Evolutionary conservation across 2,888 invertebrate genomes (phyloP), one percentile per base, ranked within the genome.

Genomic region (Agonum fuliginosum): DNA sequence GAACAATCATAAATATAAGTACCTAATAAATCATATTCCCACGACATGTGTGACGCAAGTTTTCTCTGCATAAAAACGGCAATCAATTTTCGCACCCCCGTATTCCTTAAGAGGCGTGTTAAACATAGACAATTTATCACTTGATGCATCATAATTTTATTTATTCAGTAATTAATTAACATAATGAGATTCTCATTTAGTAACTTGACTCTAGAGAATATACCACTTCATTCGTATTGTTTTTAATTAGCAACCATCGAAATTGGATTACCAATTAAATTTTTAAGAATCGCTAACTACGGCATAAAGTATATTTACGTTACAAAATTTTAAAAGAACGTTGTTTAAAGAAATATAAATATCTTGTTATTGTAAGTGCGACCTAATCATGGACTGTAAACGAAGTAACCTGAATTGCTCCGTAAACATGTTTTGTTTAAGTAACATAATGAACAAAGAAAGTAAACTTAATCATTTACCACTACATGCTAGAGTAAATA

Each of bases 61-160:
- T 62, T 12, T 14, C 17, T 27, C 4, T 8, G 27, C 14, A 34
- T 34, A 12, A 62, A 62, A 62, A n/a, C 58, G 14, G 17, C 30
- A 51, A 51, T 51, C 62, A 62, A 62, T 62, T 62, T 27, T 10
- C 17, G 17, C n/a, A 20, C 20, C 6, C 41, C 30, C 12, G 41
- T 17, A 20, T 12, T 17, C 41, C 30, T 6, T 41, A 67, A 41
- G 6, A 22, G 67, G 41, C 41, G 43, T 41, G 67, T 12, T 43
- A 3, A 19, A 3, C 37, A 10, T 27, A 30, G 34, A 67, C 41
- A 67, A 41, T 67, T 67, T 22, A 67, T 67, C 67, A 67, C 24
- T 62, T 67, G 67, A 19, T 41, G 22, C 67, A 41, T 67, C 67
- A 67, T 67, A 67, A 67, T 67, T 67, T 67, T 67, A 41, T 67